phyloP scores from a whole-genome alignment of 2,888 invertebrate species.

The Drosophila aldrichi region DNA sequence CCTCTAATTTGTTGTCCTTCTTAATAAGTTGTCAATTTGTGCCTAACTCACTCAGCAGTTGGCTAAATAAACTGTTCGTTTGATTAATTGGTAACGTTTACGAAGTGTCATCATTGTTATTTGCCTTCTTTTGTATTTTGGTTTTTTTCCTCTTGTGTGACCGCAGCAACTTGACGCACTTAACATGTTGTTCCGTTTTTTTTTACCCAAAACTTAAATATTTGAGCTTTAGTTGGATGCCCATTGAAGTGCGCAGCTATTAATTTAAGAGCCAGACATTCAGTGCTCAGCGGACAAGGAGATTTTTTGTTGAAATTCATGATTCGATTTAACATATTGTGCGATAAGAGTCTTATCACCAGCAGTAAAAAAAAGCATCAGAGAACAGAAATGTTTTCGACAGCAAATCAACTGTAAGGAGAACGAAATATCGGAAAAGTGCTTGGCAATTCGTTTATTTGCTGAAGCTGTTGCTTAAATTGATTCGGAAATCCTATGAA shows the following conservation, averaged over 20 bases:
- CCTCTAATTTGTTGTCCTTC: constrained; percentile 39
- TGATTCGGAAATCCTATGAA: constrained; percentile 9
- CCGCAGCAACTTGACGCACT: constrained; percentile 12
- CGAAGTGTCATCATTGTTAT: constrained; percentile 14
- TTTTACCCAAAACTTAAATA: constrained; percentile 12
- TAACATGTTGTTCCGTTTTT: constrained; percentile 11
- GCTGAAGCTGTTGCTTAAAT: constrained; percentile 23
- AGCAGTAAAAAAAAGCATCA: neutral
- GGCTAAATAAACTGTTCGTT: constrained; percentile 35
- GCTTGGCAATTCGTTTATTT: constrained; percentile 18
- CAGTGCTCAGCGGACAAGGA: neutral
- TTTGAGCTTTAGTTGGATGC: constrained; percentile 1
- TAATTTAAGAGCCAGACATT: constrained; percentile 12
- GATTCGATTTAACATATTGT: constrained; percentile 8
- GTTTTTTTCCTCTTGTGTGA: constrained; percentile 6
- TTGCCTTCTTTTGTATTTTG: neutral
- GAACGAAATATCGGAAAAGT: constrained; percentile 13
- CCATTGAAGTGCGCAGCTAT: constrained; percentile 18
- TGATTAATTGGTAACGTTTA: constrained; percentile 59
- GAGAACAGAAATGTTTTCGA: constrained; percentile 18
- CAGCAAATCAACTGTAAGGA: constrained; percentile 5
- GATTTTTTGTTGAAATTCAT: constrained; percentile 6
- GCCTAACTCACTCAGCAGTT: constrained; percentile 55
- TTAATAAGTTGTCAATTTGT: constrained; percentile 66
- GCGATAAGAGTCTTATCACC: constrained; percentile 11